A percentile compares a stretch with the other conserved stretches of the same genome.
Evolutionary conservation across 2,797 vertebrate genomes (phyloP).

Genomic region (Pantherophis vulpinus): DNA sequence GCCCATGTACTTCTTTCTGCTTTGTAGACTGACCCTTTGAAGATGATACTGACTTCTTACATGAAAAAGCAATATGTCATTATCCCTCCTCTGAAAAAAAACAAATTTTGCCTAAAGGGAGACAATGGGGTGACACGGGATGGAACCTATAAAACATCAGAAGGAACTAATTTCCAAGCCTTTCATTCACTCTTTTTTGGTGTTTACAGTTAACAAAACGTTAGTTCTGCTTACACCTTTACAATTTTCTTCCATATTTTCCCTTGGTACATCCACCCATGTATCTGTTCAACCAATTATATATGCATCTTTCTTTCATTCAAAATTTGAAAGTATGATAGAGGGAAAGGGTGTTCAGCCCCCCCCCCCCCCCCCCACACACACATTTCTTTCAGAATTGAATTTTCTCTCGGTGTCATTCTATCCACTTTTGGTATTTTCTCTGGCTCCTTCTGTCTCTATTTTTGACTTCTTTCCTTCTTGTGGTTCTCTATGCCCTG

Average conservation of each 20-base stretch:
- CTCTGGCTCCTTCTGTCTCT: not conserved
- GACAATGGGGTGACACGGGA: conserved; percentile 33
- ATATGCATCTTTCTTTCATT: not conserved
- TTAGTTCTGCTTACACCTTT: not conserved
- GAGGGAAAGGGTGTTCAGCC: not conserved
- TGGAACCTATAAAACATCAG: not conserved
- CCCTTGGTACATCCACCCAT: not conserved
- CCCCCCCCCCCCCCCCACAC: not conserved
- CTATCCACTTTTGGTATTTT: not conserved
- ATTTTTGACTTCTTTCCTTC: not conserved
- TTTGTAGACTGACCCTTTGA: conserved; percentile 49
- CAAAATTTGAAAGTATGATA: not conserved
- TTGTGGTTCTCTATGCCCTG: not conserved
- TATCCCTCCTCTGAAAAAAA: conserved; percentile 57
- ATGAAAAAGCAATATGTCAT: conserved; percentile 45
- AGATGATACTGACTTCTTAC: conserved; percentile 34
- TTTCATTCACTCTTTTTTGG: not conserved
- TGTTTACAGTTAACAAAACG: not conserved
- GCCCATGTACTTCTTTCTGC: conserved; percentile 40
- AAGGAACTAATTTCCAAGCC: conserved; percentile 34
- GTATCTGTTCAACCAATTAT: not conserved
- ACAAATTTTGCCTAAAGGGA: conserved; percentile 33
- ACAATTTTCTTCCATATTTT: not conserved
- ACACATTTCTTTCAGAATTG: not conserved
- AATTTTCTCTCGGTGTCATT: no score